Evolutionary conservation across 2,113 vertebrate genomes (phyloP), one percentile per base, ranked within the genome.

Genomic region (Scortum barcoo): DNA sequence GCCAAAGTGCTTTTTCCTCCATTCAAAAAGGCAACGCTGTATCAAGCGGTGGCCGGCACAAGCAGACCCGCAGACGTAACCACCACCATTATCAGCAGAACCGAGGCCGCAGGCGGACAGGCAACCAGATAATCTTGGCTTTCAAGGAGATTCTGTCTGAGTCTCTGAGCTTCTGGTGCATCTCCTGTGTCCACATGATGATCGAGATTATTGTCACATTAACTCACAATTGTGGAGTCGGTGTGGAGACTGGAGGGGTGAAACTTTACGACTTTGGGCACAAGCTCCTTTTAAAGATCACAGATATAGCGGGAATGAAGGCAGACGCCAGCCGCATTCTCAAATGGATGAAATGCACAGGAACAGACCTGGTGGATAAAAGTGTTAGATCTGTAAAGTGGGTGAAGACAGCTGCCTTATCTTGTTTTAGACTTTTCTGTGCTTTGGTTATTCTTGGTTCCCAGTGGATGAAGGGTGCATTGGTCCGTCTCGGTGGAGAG

Each of bases 191-290:
- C 71, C 95, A 94, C 88, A 94, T 96, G 92, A 88, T 98, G 84
- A 96, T 97, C 33, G 95, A 97, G 83, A 94, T 97, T 68, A 95
- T 98, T 38, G 95, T 96, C 60, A 94, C 96, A 26, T 93, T 97
- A 73, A 95, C 95, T 66, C 95, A 95, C 71, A 94, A 92, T 46
- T 96, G 95, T 58, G 95, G 96, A 50, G 89, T 97, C 10, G 93
- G 89, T 0, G 95, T 97, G 38, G 97, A 97, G 90, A 91, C 90
- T 0, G 94, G 94, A 24, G 95, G 93, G 7, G 61, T 95, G 61
- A 93, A 95, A 70, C 89, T 97, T 28, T 96, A 96, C 76, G 94
- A 91, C 75, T 93, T 95, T 40, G 95, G 95, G 60, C 93, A 89
- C n/a, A 88, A 85, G 65, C 82, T 97, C 38, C 70, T 96, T 26